Conservation (phyloP, 1,140 invertebrate genomes). For the Zaprionus tsacasi region DNA sequence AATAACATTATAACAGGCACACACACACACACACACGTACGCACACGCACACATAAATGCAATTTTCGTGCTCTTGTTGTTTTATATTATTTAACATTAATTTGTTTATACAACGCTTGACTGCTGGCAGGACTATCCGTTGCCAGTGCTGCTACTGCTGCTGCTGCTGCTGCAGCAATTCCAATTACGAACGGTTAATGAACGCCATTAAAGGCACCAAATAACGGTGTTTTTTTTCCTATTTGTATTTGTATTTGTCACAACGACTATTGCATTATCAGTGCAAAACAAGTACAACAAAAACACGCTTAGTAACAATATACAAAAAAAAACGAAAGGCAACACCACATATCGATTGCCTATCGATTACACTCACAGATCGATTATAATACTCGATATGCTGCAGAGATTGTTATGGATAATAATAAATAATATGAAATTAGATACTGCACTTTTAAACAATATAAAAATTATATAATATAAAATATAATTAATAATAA, state of each 20-base stretch:
- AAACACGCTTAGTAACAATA: neutral
- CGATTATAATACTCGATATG: neutral
- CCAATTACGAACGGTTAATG: slow-evolving; percentile 76
- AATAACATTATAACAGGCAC: slow-evolving; percentile 41
- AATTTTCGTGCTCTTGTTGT: slow-evolving; percentile 63
- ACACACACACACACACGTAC: slow-evolving; percentile 3
- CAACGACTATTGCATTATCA: slow-evolving; percentile 65
- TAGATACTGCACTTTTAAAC: too few species aligned
- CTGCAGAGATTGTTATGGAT: neutral
- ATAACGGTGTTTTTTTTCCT: slow-evolving; percentile 62
- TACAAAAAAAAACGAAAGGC: neutral
- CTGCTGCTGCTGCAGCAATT: slow-evolving; percentile 30
- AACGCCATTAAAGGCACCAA: slow-evolving; percentile 65
- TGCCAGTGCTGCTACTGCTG: slow-evolving; percentile 17
- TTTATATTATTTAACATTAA: slow-evolving; percentile 78
- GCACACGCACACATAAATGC: slow-evolving; percentile 48
- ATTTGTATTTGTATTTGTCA: slow-evolving; percentile 7
- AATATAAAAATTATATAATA: too few species aligned
- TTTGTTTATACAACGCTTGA: slow-evolving; percentile 68
- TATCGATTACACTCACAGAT: neutral
- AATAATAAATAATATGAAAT: too few species aligned
- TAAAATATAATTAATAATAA: too few species aligned
- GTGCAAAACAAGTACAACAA: slow-evolving; percentile 26
- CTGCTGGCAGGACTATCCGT: slow-evolving; percentile 12
- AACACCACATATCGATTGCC: neutral